A percentile compares a stretch with the other conserved stretches of the same genome.
Evolutionary conservation across 2,888 invertebrate species (phyloP).

Genomic region (Apomyelois bistriatella): DNA sequence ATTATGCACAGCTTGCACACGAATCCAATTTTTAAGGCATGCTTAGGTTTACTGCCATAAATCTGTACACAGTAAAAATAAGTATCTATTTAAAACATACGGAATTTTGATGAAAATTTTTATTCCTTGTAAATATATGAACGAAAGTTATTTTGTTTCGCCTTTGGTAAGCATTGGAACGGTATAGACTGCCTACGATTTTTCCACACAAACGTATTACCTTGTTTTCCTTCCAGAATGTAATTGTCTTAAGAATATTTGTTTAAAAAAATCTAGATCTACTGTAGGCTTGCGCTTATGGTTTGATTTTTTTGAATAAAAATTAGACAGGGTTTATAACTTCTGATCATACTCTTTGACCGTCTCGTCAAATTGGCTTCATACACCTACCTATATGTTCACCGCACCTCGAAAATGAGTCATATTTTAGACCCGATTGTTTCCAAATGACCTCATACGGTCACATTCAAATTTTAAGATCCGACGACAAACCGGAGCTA

Average conservation of each 20-base stretch:
- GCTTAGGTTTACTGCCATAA: background rate
- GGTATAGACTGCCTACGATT: too few species aligned
- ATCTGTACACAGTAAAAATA: background rate
- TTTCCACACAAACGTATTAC: too few species aligned
- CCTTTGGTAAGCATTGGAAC: too few species aligned
- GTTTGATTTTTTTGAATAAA: too few species aligned
- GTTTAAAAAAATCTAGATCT: too few species aligned
- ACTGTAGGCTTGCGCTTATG: too few species aligned
- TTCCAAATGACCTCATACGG: slow-evolving; percentile 57
- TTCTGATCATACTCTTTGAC: background rate
- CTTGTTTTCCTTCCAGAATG: too few species aligned
- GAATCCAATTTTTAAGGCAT: background rate
- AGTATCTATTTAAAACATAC: background rate
- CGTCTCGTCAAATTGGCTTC: background rate
- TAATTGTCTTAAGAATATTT: too few species aligned
- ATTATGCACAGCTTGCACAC: background rate
- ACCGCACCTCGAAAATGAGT: slow-evolving; percentile 35
- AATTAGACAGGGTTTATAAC: too few species aligned
- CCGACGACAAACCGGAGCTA: slow-evolving; percentile 38
- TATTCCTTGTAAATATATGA: background rate
- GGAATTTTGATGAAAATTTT: background rate
- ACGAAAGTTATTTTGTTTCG: too few species aligned
- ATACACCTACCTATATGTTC: slow-evolving; percentile 22
- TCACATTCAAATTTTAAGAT: slow-evolving; percentile 40
- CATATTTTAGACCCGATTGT: slow-evolving; percentile 35